Evolutionary conservation across 2,797 vertebrate genomes (phyloP), one percentile per base, ranked within the genome.

Genomic region (Nyctibius grandis): DNA sequence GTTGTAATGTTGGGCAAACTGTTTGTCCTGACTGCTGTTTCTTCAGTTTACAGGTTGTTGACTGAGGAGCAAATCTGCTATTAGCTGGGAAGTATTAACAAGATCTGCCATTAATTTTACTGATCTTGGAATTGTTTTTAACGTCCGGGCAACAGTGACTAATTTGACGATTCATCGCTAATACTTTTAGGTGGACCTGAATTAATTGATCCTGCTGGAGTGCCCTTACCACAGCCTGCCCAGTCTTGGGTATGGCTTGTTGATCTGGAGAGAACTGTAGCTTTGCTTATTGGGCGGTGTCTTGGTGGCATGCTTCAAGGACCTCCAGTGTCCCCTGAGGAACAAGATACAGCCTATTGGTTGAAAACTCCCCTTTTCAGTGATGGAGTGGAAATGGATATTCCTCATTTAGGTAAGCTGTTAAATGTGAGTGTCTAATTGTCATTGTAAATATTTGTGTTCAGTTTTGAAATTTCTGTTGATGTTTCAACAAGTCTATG

Each of bases 251-350:
- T 99, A 57, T 99, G 99, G 99, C 98, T 99, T 7, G 99, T 99
- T 75, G 99, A 99, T 96, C 98, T 99, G 81, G 99, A 99, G 98
- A 98, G 99, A 96, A 99, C 99, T 0, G 98, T 98, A 6, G 99
- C 99, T 44, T 97, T 99, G 85, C 98, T 99, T 67, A 99, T 99
- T 9, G 99, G 99, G 5, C 98, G 99, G 9, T 99, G 99, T 90
- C 99, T 99, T 6, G 99, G 99, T 4, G 99, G 99, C 81, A 99
- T 99, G 99, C 98, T 99, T 83, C 99, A 99, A 96, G 99, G 99
- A 38, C 98, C 99, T 1, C 96, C 98, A 0, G 98, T 98, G 84
- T 99, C 99, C 12, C 97, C 98, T 2, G 99, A 99, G 96, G 99
- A 99, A n/a, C 99, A 99, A 83, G 99, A 99, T 45, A 99, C 99